A percentile compares a stretch with the other conserved stretches of the same genome.
These are phyloP conservation scores for Nemotelus pantherinus DNA, from an alignment of 2,888 invertebrate genomes.

Conservation along the genomic window DNA sequence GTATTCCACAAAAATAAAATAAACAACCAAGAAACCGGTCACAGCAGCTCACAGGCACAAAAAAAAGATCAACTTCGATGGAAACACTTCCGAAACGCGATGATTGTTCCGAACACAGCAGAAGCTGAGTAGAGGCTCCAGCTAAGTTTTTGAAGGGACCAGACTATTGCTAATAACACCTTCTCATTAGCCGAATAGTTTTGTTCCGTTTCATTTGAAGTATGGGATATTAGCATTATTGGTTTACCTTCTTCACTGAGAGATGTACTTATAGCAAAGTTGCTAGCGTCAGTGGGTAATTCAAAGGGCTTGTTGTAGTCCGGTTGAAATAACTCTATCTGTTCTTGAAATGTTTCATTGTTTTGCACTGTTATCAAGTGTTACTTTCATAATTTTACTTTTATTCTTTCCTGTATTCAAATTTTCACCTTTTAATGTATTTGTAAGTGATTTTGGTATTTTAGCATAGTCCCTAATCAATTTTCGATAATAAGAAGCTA, in stretches of 20 bases:
- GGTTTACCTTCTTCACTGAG: conserved; percentile 47
- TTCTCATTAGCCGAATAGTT: conserved; percentile 59
- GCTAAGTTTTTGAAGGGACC: conserved; percentile 59
- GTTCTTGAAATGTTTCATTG: not conserved
- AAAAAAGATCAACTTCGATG: too few species aligned
- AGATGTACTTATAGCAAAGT: not conserved
- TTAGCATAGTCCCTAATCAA: not conserved
- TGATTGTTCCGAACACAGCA: too few species aligned
- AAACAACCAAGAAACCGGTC: too few species aligned
- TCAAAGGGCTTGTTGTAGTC: not conserved
- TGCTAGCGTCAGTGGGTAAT: conserved; percentile 50
- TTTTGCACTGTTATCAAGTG: not conserved
- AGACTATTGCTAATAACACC: conserved; percentile 59
- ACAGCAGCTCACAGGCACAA: too few species aligned
- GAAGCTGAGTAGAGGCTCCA: too few species aligned
- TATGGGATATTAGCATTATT: conserved; percentile 57
- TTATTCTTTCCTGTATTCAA: not conserved
- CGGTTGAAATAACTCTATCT: not conserved
- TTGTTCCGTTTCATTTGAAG: conserved; percentile 53
- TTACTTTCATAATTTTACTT: not conserved
- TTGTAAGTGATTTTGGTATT: not conserved
- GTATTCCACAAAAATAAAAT: too few species aligned
- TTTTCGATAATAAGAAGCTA: conserved; percentile 30
- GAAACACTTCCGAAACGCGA: too few species aligned
- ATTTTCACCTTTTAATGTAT: not conserved